These are phyloP conservation scores for Diglossa cyanea DNA, from an alignment of 2,797 vertebrate species.

Conservation along the genomic window DNA sequence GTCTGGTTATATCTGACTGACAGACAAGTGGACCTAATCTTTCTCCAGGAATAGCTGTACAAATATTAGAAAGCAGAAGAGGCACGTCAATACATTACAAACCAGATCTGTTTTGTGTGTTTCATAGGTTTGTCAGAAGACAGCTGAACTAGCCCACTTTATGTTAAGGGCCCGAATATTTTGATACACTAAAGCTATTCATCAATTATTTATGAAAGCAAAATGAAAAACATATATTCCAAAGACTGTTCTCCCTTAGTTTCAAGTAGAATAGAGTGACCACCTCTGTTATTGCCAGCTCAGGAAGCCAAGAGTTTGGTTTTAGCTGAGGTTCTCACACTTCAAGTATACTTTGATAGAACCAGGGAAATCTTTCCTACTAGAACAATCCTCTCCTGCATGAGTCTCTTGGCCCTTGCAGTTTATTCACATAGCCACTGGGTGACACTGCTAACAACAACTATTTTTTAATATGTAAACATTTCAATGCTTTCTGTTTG, in stretches of 20 bases:
- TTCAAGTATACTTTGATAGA: background rate
- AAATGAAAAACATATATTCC: background rate
- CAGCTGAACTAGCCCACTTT: background rate
- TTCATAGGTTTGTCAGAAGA: background rate
- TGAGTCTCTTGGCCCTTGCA: background rate
- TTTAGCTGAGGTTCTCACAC: background rate
- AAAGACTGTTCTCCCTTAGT: background rate
- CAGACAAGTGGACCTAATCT: background rate
- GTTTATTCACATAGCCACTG: background rate
- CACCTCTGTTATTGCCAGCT: accelerated
- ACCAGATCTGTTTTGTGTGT: background rate
- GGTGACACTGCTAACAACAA: background rate
- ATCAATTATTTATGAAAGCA: background rate
- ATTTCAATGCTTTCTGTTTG: background rate
- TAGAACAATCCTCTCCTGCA: background rate
- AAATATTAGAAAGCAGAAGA: background rate
- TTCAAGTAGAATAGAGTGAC: background rate
- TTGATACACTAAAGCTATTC: background rate
- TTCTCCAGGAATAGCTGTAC: background rate
- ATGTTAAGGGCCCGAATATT: background rate
- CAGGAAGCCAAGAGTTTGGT: background rate
- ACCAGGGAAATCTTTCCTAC: background rate
- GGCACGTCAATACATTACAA: background rate
- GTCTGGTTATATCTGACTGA: background rate
- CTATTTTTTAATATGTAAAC: background rate